Base-by-base conservation (phyloP, 2,888 invertebrate genomes). In the Metopia argyrocephala region DNA sequence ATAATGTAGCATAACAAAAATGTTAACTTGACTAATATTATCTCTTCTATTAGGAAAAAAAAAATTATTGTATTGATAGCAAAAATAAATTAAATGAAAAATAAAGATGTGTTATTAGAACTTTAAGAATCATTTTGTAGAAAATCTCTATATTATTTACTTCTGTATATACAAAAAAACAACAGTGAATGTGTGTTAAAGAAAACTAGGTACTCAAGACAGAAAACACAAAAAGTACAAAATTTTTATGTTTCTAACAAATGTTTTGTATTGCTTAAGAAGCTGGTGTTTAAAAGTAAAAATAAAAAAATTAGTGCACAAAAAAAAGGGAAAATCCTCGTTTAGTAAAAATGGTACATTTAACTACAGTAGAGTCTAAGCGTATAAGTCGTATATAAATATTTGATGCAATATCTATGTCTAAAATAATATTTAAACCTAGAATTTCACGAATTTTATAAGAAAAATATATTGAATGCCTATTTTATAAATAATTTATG, bases 171-270 rank as follows among this genome's bases (percentile, higher is more conserved):
- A 31, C 9, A 9, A 6, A 9, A 6, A 31, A 6, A 9, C 9
- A 31, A 31, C 31, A 31, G n/a, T 21, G 21, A 56, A 18, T 69
- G 69, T 64, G 25, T 68, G 20, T 20, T 48, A 66, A 66, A n/a
- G n/a, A n/a, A n/a, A 75, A 31, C 50, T 50, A 56, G 46, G 31
- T 56, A 25, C n/a, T n/a, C n/a, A n/a, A n/a, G n/a, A n/a, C 61
- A n/a, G 38, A 27, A 48, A 71, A n/a, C 21, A 75, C 65, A 74
- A 59, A 74, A 52, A 45, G 52, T 71, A 45, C 38, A 66, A 64
- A 64, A 69, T 59, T 69, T 74, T 74, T 79, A 64, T 79, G 50
- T 59, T 45, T 28, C 28, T 45, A 50, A 48, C 65, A 71, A 78
- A 65, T 78, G 66, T 78, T 57, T 65, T 65, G 65, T 78, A 61